Evolutionary conservation across 2,113 vertebrate genomes (phyloP), one percentile per base, ranked within the genome.

Genomic region (Thalassoma bifasciatum): DNA sequence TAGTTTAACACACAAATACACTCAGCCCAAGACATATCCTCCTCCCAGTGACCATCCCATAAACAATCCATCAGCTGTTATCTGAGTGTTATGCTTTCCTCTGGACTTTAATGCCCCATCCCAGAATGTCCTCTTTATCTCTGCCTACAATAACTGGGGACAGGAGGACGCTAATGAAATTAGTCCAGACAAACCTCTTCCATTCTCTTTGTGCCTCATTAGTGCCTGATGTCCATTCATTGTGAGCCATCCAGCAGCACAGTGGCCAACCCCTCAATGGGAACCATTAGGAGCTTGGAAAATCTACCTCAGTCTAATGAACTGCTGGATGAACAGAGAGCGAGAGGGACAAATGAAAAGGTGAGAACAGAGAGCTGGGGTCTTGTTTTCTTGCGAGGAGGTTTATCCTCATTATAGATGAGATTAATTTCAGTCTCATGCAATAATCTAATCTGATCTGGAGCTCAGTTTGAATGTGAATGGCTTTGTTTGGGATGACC

Each of bases 201-300:
- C 62, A 82, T 86, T 86, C 42, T 86, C 74, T 76, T 47, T 83
- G 72, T 81, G 87, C 79, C 83, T 88, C 79, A 88, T 89, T 89
- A 88, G 44, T 83, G 77, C 58, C 58, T 36, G 62, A 75, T 75
- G 81, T 66, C 81, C 67, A 47, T 81, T 90, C 66, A 22, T 44
- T 61, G 56, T 44, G 77, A 77, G 50, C 42, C 57, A 62, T 67
- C 49, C 72, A 66, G 74, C 44, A 71, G 61, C 65, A 50, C 50
- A 54, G 72, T 22, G 42, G 26, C 61, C 69, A 40, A 65, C 42
- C 61, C n/a, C 47, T 75, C 72, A 82, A 51, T 67, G 63, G 72
- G 61, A 66, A 59, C 61, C 72, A 79, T 75, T 76, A 66, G 58
- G 68, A 46, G 16, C 65, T 51, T 56, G 36, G 44, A 62, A 67